Conservation (phyloP, 1,140 invertebrate genomes). For the Leptonema lineaticorne region DNA sequence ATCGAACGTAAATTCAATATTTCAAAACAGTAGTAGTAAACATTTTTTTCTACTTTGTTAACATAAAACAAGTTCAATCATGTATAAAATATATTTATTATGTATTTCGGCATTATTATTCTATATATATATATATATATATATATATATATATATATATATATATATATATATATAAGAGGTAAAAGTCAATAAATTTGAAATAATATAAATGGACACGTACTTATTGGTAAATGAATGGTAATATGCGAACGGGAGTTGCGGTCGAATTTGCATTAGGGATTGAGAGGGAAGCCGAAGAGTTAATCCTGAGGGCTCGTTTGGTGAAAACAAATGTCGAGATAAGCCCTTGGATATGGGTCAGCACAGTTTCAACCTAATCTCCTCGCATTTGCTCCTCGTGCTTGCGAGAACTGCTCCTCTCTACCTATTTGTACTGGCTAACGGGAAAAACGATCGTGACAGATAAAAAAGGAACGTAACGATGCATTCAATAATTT, state of each 20-base stretch:
- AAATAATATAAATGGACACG: no score
- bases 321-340: constrained; percentile 22
- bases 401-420: not conserved
- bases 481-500: no score
- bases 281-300: not conserved
- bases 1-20: no score
- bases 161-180: no score
- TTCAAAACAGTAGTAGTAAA: no score
- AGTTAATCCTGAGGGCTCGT: constrained; percentile 6
- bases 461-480: no score
- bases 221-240: not conserved
- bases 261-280: constrained; percentile 9
- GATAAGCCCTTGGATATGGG: constrained; percentile 16
- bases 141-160: not conserved
- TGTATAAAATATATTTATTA: no score
- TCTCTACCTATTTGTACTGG: not conserved
- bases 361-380: constrained; percentile 8
- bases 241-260: not conserved
- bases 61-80: no score
- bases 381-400: constrained; percentile 13
- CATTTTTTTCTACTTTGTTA: no score
- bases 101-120: no score
- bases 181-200: not conserved
- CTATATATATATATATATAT: constrained; percentile 1
- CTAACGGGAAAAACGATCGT: not conserved